Evolutionary conservation across 1,140 invertebrate genomes (phyloP), one percentile per base, ranked within the genome.

Genomic region (Habropoda laboriosa): DNA sequence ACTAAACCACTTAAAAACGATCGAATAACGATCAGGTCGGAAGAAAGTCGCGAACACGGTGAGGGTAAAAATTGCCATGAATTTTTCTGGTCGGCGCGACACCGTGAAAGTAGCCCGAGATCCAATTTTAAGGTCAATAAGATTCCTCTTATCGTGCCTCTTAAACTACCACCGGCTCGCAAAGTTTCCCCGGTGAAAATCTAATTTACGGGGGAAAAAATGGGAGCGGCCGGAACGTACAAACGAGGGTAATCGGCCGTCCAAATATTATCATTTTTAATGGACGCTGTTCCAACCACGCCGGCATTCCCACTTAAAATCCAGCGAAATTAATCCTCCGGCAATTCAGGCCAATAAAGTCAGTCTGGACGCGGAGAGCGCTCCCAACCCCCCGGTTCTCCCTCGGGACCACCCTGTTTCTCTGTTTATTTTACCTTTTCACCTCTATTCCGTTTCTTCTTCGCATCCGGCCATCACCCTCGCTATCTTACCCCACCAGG

Each of bases 251-350:
- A 77, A 77, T 55, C 42, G 73, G 18, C 42, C 67, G 53, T 72
- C 32, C 57, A 83, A 83, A 86, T 86, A 86, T 86, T 86, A 86
- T 81, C 70, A 81, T 86, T 83, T 86, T 81, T 83, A 86, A 86
- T 81, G 64, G 68, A 83, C 60, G 35, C 35, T 61, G 38, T 77
- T 73, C 67, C 64, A 8, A 21, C n/a, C n/a, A n/a, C 76, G n/a
- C 18, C 27, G 51, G 35, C 45, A 27, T 32, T 70, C 51, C n/a
- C 57, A 58, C 58, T 86, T 71, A 81, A 83, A n/a, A 86, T 75
- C 81, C 47, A 73, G 32, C 47, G 57, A 78, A 83, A 86, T 81
- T 66, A 83, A 86, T 86, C 81, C 58, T 81, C 73, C 42, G 49
- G 68, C 63, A 61, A 86, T 86, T 82, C 76, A 30, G 53, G 57